phyloP scores from a whole-genome alignment of 2,113 vertebrate species.

The Bombycilla garrulus region DNA sequence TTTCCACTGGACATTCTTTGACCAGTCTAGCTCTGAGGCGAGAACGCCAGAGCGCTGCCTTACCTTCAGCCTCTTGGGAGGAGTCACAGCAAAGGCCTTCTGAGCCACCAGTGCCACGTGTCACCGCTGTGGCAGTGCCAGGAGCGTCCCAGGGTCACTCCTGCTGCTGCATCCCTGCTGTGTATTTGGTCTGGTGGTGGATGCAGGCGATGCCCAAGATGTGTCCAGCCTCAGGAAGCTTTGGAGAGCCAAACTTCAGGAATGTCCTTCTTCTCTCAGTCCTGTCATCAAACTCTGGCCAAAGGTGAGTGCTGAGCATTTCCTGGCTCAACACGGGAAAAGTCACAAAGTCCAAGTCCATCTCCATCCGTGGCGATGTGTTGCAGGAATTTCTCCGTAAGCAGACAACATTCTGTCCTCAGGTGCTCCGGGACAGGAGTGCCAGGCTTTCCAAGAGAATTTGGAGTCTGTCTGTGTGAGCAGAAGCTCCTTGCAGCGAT shows the following conservation, averaged over 20 bases:
- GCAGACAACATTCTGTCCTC: neutral
- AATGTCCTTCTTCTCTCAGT: neutral
- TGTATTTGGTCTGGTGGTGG: neutral
- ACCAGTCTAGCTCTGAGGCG: neutral
- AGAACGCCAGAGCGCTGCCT: neutral
- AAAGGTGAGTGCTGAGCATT: neutral
- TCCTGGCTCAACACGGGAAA: neutral
- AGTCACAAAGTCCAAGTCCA: neutral
- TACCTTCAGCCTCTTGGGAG: conserved; percentile 56
- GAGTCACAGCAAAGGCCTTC: neutral
- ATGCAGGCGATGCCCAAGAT: neutral
- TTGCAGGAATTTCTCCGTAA: neutral
- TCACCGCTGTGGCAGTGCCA: neutral
- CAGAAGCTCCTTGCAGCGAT: neutral
- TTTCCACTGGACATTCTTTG: neutral
- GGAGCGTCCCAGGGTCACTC: neutral
- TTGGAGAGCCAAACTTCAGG: neutral
- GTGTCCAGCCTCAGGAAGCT: neutral
- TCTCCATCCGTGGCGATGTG: neutral
- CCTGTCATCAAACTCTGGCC: neutral
- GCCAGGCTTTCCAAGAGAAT: neutral
- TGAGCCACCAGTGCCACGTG: neutral
- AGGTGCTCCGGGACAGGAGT: neutral
- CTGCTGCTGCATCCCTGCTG: neutral
- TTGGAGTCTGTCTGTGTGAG: neutral